These are phyloP conservation scores for Mobula birostris DNA, from an alignment of 2,113 vertebrate species.

Conservation along the genomic window DNA sequence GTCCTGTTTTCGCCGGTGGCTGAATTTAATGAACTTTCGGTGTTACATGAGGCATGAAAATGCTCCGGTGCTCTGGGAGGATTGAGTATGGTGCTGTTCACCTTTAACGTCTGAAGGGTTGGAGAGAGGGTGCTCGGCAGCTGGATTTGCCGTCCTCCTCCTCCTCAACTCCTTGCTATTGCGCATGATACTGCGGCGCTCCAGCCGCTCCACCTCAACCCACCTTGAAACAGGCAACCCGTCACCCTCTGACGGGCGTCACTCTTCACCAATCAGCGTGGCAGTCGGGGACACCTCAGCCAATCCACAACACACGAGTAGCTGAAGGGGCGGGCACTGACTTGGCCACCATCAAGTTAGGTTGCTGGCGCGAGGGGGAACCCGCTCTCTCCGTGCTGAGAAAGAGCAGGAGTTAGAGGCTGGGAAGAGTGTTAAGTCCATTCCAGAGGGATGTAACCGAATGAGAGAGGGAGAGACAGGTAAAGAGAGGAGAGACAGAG, in stretches of 20 bases:
- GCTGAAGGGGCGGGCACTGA: constrained; percentile 44
- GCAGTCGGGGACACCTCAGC: constrained; percentile 48
- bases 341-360: background rate
- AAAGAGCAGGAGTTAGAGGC: background rate
- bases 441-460: constrained; percentile 22
- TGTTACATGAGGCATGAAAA: background rate
- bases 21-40: background rate
- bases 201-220: constrained; percentile 80
- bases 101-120: constrained; percentile 43
- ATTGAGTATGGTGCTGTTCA: background rate
- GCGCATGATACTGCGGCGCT: constrained; percentile 98
- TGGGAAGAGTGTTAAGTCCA: background rate
- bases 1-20: background rate
- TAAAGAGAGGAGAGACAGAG: background rate
- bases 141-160: constrained; percentile 42
- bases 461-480: constrained; percentile 13
- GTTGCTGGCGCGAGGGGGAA: background rate
- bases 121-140: constrained; percentile 39
- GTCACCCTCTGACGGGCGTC: constrained; percentile 53
- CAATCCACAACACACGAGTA: constrained; percentile 47
- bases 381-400: background rate
- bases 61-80: background rate
- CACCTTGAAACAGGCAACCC: constrained; percentile 77
- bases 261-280: constrained; percentile 60
- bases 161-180: constrained; percentile 60